Evolutionary conservation across 2,113 vertebrate genomes (phyloP).

Genomic region (Zosterops lateralis): DNA sequence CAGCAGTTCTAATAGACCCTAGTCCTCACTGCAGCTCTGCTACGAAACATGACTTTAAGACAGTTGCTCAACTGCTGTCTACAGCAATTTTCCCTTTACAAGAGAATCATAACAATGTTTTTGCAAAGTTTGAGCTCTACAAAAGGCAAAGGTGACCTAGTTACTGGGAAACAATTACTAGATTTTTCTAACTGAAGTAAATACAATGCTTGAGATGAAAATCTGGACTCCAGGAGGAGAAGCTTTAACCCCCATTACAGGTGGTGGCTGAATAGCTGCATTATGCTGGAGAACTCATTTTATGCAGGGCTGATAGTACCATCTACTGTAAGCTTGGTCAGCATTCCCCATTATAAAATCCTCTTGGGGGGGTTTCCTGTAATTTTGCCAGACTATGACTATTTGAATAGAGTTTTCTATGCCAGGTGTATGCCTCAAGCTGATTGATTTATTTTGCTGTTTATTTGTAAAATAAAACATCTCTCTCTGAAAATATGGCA

Average conservation of each 20-base stretch:
- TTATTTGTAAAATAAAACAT: constrained; percentile 21
- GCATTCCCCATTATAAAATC: background rate
- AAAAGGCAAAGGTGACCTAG: constrained; percentile 22
- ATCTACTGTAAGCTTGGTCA: constrained; percentile 17
- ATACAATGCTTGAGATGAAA: constrained; percentile 5
- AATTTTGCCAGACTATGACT: constrained; percentile 8
- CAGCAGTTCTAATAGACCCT: background rate
- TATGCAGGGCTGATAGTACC: background rate
- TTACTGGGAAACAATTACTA: constrained; percentile 11
- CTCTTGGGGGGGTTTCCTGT: constrained; percentile 20
- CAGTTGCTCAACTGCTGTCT: background rate
- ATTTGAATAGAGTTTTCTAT: constrained; percentile 19
- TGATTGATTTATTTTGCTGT: constrained; percentile 6
- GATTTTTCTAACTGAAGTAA: constrained; percentile 27
- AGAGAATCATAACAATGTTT: background rate
- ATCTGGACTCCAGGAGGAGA: background rate
- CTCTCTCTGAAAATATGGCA: background rate
- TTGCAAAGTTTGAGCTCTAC: background rate
- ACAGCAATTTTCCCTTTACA: background rate
- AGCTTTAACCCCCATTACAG: background rate
- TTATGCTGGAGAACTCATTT: background rate
- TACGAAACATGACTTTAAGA: background rate
- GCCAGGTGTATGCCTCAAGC: constrained; percentile 46
- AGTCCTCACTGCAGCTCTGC: background rate
- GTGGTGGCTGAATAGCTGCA: background rate